These are phyloP conservation scores for Drosophila azteca DNA, from an alignment of 1,140 invertebrate species.

Conservation along the genomic window DNA sequence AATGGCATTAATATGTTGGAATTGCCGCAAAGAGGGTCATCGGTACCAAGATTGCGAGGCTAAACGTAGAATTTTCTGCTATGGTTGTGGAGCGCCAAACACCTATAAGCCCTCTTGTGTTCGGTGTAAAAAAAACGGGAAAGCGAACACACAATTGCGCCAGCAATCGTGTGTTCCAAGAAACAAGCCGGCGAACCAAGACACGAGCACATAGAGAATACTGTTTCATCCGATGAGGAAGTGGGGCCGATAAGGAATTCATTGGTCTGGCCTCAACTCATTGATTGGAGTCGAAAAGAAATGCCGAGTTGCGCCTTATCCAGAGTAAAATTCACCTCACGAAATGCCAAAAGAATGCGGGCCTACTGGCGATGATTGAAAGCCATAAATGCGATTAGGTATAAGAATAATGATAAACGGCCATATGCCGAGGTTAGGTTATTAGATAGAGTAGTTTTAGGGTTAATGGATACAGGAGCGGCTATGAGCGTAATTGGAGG, in stretches of 20 bases:
- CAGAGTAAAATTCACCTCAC: background rate
- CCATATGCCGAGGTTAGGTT: slow-evolving; percentile 1
- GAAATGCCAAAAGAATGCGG: background rate
- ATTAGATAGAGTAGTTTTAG: background rate
- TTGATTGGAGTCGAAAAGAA: too few relatives aligned
- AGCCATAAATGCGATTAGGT: background rate
- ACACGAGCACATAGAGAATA: too few relatives aligned
- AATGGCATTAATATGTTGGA: slow-evolving; percentile 16
- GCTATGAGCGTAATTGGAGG: slow-evolving; percentile 4
- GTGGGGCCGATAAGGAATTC: background rate
- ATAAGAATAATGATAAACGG: background rate
- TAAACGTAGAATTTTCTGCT: slow-evolving; percentile 9
- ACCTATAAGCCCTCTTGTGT: slow-evolving; percentile 17
- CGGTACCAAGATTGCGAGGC: slow-evolving; percentile 20
- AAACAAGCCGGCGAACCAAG: background rate
- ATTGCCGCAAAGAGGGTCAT: slow-evolving; percentile 27
- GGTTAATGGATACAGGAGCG: background rate
- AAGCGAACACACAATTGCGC: slow-evolving; percentile 1
- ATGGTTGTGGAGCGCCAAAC: background rate
- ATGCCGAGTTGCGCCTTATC: too few relatives aligned
- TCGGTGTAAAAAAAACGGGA: slow-evolving; percentile 19
- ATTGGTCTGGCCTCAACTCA: too few relatives aligned
- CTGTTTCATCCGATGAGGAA: background rate
- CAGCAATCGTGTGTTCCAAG: background rate
- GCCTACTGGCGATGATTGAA: background rate